Percentiles rank a stretch among this genome's conserved stretches.
phyloP scores from a whole-genome alignment of 2,888 invertebrate genomes.

The Linnaemya tessellans region DNA sequence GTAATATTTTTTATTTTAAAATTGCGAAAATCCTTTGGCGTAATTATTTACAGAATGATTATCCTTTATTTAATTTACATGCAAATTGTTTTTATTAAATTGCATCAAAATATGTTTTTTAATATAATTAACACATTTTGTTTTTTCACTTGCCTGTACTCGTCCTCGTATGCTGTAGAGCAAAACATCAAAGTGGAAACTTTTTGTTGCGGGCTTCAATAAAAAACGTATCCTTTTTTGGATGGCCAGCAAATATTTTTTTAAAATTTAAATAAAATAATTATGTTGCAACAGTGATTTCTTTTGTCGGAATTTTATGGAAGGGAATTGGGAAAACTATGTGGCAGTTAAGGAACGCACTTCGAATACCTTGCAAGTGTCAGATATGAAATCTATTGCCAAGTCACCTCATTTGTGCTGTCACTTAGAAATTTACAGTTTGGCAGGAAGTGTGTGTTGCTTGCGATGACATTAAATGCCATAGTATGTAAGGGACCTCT shows the following conservation, averaged over 20 bases:
- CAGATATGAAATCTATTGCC: too few species aligned
- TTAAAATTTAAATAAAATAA: constrained; percentile 54
- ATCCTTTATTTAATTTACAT: constrained; percentile 69
- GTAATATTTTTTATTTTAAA: neutral
- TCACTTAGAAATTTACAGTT: too few species aligned
- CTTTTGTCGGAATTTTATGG: neutral
- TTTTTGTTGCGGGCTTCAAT: neutral
- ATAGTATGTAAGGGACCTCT: too few species aligned
- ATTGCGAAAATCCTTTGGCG: constrained; percentile 37
- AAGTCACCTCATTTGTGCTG: too few species aligned
- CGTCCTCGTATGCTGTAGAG: constrained; percentile 14
- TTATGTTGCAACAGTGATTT: constrained; percentile 50
- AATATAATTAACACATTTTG: constrained; percentile 69
- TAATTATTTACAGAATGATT: constrained; percentile 47
- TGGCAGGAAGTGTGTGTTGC: too few species aligned
- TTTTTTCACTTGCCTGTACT: constrained; percentile 1
- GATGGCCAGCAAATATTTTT: constrained; percentile 3
- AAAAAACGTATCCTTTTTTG: constrained; percentile 34
- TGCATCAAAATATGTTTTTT: constrained; percentile 60
- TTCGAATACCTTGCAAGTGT: constrained; percentile 7
- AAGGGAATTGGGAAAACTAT: constrained; percentile 10
- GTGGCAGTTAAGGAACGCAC: constrained; percentile 10
- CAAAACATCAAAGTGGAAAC: constrained; percentile 65
- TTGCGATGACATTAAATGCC: too few species aligned
- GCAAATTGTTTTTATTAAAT: constrained; percentile 69